Evolutionary conservation across 2,888 invertebrate genomes (phyloP).

Genomic region (Diaphora mendica): DNA sequence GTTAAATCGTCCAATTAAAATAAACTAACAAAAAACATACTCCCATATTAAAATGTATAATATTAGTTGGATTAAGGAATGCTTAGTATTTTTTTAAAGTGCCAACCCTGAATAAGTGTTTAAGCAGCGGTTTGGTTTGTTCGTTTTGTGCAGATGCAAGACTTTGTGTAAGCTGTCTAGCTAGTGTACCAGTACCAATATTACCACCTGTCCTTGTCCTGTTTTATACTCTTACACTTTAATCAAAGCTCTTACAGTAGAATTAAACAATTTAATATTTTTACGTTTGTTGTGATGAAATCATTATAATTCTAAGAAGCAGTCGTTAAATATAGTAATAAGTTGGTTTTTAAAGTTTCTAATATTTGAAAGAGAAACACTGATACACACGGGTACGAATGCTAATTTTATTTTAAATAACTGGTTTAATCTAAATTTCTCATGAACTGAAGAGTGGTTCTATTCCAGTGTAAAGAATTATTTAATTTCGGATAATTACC

Average conservation of each 20-base stretch:
- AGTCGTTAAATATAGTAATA: too few relatives aligned
- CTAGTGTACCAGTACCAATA: conserved; percentile 38
- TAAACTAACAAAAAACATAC: too few relatives aligned
- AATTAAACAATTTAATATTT: background rate
- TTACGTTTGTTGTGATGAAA: background rate
- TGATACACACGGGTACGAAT: background rate
- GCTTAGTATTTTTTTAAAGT: background rate
- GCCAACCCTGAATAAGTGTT: conserved; percentile 37
- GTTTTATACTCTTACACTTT: too few relatives aligned
- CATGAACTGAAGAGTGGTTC: too few relatives aligned
- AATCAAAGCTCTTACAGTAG: too few relatives aligned
- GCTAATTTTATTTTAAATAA: too few relatives aligned
- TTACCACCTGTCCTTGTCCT: conserved; percentile 30
- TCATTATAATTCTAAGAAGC: background rate
- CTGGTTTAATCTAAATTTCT: too few relatives aligned
- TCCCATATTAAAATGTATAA: too few relatives aligned
- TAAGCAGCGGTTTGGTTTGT: conserved; percentile 36
- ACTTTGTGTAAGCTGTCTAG: conserved; percentile 49
- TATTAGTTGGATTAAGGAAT: background rate
- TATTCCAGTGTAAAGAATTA: too few relatives aligned
- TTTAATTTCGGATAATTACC: too few relatives aligned
- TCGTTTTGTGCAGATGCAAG: conserved; percentile 51
- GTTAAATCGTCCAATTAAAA: too few relatives aligned
- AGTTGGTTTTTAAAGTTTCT: background rate
- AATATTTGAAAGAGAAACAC: background rate